Evolutionary conservation across 1,140 invertebrate genomes (phyloP).

Genomic region (Agrilus planipennis): DNA sequence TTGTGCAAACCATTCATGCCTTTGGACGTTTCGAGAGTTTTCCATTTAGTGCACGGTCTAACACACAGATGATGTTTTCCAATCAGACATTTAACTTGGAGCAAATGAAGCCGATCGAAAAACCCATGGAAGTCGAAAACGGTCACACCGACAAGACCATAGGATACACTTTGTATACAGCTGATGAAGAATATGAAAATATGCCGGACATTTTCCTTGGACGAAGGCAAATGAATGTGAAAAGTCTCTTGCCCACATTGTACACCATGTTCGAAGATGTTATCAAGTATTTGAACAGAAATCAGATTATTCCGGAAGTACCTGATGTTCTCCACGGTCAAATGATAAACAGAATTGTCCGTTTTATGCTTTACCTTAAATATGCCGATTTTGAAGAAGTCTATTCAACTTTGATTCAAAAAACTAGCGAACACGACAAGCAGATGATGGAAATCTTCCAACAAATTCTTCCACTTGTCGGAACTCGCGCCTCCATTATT

Average conservation of each 20-base stretch:
- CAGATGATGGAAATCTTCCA: conserved; percentile 29
- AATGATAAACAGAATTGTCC: conserved; percentile 29
- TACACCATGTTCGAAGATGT: too few relatives aligned
- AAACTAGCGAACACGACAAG: conserved; percentile 11
- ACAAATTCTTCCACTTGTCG: conserved; percentile 32
- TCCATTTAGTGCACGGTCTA: conserved; percentile 30
- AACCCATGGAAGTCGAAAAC: conserved; percentile 9
- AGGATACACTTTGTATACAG: neutral
- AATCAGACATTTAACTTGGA: conserved; percentile 34
- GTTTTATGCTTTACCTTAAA: neutral
- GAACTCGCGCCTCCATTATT: conserved; percentile 29
- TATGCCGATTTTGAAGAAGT: conserved; percentile 24
- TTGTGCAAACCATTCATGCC: conserved; percentile 13
- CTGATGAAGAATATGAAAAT: conserved; percentile 1
- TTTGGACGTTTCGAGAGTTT: conserved; percentile 28
- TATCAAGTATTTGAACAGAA: conserved; percentile 31
- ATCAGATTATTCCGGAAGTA: conserved; percentile 28
- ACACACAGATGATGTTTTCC: conserved; percentile 30
- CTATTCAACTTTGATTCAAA: conserved; percentile 19
- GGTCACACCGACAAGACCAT: conserved; percentile 14
- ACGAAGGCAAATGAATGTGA: too few relatives aligned
- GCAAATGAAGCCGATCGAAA: conserved; percentile 11
- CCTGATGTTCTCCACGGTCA: conserved; percentile 30
- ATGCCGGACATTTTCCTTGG: neutral
- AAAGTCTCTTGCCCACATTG: too few relatives aligned